Evolutionary conservation across 2,113 vertebrate genomes (phyloP).

Genomic region (Ginglymostoma cirratum): DNA sequence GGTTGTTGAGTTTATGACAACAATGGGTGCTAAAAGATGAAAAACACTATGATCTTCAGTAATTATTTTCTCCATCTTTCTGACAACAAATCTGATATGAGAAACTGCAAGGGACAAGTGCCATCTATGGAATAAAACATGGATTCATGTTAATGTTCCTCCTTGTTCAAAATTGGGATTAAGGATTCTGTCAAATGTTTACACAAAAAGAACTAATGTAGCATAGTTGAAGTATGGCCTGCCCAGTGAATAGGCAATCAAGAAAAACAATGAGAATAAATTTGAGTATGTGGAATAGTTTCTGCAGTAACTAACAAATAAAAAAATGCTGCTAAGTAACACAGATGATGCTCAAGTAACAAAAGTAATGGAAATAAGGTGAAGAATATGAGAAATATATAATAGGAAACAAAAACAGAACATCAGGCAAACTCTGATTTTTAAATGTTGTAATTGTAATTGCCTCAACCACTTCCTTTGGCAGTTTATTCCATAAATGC

Average conservation of each 20-base stretch:
- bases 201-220: neutral
- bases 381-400: neutral
- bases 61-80: neutral
- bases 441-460: no score
- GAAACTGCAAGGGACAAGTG: neutral
- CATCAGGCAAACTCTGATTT: neutral
- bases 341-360: neutral
- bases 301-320: neutral
- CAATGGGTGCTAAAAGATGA: neutral
- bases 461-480: no score
- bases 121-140: neutral
- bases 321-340: neutral
- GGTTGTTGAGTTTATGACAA: neutral
- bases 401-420: neutral
- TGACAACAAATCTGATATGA: neutral
- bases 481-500: no score
- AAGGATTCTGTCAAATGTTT: neutral
- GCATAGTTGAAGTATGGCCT: neutral
- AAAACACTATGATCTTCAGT: neutral
- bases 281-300: neutral
- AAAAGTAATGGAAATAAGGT: neutral
- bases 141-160: neutral
- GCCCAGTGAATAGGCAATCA: neutral
- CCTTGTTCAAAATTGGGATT: neutral
- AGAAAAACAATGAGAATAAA: constrained; percentile 10